Evolutionary conservation across 2,888 invertebrate species (phyloP).

Genomic region (Eubasilissa splendida): DNA sequence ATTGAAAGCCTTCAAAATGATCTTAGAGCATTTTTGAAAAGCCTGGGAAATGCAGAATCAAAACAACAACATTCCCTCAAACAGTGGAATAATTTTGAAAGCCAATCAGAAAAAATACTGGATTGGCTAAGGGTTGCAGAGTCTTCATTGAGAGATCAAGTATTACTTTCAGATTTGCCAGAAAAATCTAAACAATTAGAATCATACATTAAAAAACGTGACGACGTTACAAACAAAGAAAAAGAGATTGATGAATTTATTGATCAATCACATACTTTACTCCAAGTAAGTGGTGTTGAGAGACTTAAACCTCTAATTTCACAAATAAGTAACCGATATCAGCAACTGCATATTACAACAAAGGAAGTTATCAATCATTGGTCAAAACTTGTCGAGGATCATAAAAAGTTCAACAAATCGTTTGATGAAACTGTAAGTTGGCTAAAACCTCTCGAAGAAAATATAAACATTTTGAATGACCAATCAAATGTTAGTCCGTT

Average conservation of each 20-base stretch:
- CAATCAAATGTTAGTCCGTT: constrained; percentile 72
- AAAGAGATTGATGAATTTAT: constrained; percentile 90
- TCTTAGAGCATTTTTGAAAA: constrained; percentile 78
- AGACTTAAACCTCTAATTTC: constrained; percentile 89
- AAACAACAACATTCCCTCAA: constrained; percentile 83
- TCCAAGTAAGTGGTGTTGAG: constrained; percentile 88
- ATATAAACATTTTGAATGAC: constrained; percentile 77
- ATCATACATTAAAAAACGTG: constrained; percentile 81
- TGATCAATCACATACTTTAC: constrained; percentile 89
- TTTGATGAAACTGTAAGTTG: constrained; percentile 83
- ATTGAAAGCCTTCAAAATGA: constrained; percentile 79
- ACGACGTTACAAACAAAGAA: constrained; percentile 85
- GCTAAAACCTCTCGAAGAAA: constrained; percentile 83
- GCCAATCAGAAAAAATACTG: constrained; percentile 83
- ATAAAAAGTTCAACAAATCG: constrained; percentile 84
- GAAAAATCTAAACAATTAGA: constrained; percentile 87
- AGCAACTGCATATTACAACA: constrained; percentile 83
- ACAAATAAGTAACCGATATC: constrained; percentile 91
- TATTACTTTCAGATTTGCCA: constrained; percentile 83
- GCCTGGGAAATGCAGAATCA: constrained; percentile 79
- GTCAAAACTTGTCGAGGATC: constrained; percentile 88
- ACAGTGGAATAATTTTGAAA: constrained; percentile 92
- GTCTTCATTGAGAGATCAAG: constrained; percentile 88
- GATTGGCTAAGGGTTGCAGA: constrained; percentile 92
- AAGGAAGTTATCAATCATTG: constrained; percentile 91